phyloP scores from a whole-genome alignment of 2,113 vertebrate genomes.

The Laticauda colubrina region DNA sequence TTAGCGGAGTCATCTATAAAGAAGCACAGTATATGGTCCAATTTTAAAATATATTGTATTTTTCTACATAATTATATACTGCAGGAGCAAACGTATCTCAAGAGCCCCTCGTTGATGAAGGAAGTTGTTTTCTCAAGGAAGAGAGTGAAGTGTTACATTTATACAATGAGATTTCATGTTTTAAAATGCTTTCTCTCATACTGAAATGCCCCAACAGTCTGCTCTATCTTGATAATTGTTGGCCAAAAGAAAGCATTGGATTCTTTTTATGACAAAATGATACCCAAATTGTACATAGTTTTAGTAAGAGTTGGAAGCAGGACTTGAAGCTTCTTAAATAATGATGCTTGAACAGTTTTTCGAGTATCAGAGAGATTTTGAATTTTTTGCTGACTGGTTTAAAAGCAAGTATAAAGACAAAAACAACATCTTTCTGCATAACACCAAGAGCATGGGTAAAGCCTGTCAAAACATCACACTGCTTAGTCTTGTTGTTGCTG shows the following conservation, averaged over 20 bases:
- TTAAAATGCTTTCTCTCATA: background rate
- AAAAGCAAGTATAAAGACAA: background rate
- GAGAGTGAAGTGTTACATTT: background rate
- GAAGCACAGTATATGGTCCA: conserved; percentile 40
- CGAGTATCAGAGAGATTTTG: background rate
- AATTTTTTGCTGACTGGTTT: background rate
- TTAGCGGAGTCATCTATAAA: conserved; percentile 85
- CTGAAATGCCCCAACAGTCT: background rate
- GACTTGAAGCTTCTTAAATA: background rate
- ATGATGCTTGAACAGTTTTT: background rate
- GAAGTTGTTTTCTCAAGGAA: background rate
- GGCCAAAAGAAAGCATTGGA: background rate
- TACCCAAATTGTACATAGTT: background rate
- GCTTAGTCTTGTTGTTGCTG: background rate
- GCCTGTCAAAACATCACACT: background rate
- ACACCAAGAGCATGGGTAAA: background rate
- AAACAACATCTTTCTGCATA: background rate
- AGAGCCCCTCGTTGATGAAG: conserved; percentile 3
- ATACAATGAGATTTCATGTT: background rate
- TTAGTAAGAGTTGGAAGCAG: background rate
- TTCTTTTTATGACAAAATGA: background rate
- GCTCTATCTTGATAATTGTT: background rate
- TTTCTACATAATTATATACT: conserved; percentile 17
- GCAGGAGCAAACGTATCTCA: background rate
- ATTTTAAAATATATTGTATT: conserved; percentile 20